These are phyloP conservation scores for Myopa tessellatipennis DNA, from an alignment of 2,888 invertebrate genomes.

Conservation along the genomic window DNA sequence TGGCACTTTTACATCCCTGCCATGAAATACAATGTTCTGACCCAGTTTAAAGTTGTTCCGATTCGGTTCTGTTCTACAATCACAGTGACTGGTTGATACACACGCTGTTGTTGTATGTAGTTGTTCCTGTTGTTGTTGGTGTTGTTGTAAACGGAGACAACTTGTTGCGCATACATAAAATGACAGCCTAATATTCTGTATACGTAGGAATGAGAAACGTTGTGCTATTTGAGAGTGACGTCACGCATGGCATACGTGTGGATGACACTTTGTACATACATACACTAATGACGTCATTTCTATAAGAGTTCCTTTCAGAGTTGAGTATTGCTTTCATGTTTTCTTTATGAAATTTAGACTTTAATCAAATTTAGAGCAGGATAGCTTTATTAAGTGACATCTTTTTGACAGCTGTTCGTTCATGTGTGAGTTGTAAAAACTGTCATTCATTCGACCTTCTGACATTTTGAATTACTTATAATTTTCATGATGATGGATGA, in stretches of 20 bases:
- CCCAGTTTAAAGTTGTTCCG: slow-evolving; percentile 14
- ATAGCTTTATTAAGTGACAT: too few species aligned
- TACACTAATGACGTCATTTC: not conserved
- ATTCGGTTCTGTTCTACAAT: slow-evolving; percentile 12
- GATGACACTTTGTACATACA: not conserved
- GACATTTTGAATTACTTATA: too few species aligned
- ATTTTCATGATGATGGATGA: too few species aligned
- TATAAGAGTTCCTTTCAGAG: too few species aligned
- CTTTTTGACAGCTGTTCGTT: too few species aligned
- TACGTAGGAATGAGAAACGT: not conserved
- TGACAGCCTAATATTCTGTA: not conserved
- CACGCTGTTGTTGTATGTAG: not conserved
- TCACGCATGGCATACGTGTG: not conserved
- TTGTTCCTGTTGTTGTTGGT: not conserved
- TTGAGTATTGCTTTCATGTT: too few species aligned
- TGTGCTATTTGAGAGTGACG: not conserved
- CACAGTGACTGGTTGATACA: not conserved
- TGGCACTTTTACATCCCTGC: not conserved
- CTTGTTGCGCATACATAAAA: slow-evolving; percentile 17
- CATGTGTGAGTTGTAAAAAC: too few species aligned
- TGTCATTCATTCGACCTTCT: too few species aligned
- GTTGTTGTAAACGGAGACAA: not conserved
- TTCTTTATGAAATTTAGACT: too few species aligned
- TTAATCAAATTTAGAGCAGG: too few species aligned
- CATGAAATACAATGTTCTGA: slow-evolving; percentile 1